Evolutionary conservation across 2,888 invertebrate species (phyloP), one percentile per base, ranked within the genome.

Genomic region (Conomelus anceps): DNA sequence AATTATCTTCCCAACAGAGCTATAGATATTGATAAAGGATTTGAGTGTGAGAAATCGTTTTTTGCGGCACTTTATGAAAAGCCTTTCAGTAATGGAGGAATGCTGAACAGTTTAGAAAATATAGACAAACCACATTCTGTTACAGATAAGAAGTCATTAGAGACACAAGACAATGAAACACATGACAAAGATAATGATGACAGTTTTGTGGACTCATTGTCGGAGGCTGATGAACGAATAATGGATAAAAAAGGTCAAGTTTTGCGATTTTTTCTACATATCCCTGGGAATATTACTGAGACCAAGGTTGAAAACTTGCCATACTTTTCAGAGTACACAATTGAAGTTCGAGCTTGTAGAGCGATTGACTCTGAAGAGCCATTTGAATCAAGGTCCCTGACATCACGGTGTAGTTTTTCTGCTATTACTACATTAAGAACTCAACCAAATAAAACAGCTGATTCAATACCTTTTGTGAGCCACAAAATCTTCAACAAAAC

Each of bases 291-390:
- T 93, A 89, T 92, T 13, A 89, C 89, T 17, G 85, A 22, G n/a
- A 63, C 63, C n/a, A 63, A 63, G n/a, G 63, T 95, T 3, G 91
- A 91, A 0, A 92, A 94, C n/a, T 92, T 96, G 85, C 93, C 93
- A 22, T 95, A 95, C 90, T 96, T 94, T 91, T 94, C 94, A 0
- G 92, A 94, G 85, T 96, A 96, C 91, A 93, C 94, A 0, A 93
- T 96, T 87, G 94, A 94, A 88, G 92, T 96, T 23, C 93, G 94
- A 13, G 96, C 95, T 0, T 96, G 96, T 91, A 94, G 95, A 91
- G 34, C 92, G 91, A 88, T 91, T 90, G 86, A 92, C 63, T 23
- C 92, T 91, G 92, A 92, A 91, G 93, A 93, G 91, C 89, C 92
- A 84, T 91, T 91, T 84, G 87, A 88, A 87, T 88, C 85, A 84